Percentiles rank a stretch among this genome's conserved stretches.
phyloP scores from a whole-genome alignment of 35 echinoderm and acorn worm species.

The Nesometra sesokonis region DNA sequence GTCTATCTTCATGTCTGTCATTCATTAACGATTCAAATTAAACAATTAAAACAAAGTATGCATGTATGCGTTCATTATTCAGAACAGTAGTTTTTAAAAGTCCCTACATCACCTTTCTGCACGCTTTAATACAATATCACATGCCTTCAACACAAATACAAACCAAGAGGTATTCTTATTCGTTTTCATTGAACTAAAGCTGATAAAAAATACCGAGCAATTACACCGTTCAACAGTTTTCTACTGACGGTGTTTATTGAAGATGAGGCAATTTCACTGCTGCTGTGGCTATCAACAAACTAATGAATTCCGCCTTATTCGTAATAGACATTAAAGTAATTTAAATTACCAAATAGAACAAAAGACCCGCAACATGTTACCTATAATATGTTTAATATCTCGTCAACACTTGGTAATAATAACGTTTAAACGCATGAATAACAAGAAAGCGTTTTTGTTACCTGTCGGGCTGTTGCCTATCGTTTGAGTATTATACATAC shows the following conservation, averaged over 20 bases:
- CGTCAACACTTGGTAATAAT: not conserved
- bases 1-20: too few relatives aligned
- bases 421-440: not conserved
- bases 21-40: too few relatives aligned
- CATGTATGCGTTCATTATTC: too few relatives aligned
- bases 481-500: not conserved
- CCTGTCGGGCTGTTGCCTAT: not conserved
- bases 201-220: not conserved
- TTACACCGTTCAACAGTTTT: not conserved
- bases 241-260: not conserved
- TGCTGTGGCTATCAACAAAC: not conserved
- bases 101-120: not conserved
- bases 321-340: not conserved
- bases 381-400: not conserved
- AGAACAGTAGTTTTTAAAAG: too few relatives aligned
- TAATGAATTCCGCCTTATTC: not conserved
- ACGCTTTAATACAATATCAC: not conserved
- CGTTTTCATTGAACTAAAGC: not conserved
- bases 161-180: not conserved
- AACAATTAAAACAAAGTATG: too few relatives aligned
- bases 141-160: not conserved
- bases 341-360: not conserved
- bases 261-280: not conserved
- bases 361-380: not conserved
- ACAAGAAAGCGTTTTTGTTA: not conserved